These are phyloP conservation scores for Uria lomvia DNA, from an alignment of 2,113 vertebrate genomes.

Conservation along the genomic window DNA sequence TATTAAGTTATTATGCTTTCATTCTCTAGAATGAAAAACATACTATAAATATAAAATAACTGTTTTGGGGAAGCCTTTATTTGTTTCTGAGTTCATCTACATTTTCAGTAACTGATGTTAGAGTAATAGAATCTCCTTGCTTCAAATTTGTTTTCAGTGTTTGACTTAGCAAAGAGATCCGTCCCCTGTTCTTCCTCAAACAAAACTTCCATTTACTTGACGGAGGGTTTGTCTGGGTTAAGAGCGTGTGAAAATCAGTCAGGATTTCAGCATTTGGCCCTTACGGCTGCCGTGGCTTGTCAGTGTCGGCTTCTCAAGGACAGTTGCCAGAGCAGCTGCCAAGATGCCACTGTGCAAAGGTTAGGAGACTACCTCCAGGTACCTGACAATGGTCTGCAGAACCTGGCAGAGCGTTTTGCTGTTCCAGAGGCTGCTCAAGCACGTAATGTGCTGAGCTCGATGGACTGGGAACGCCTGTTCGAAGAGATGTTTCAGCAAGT, in stretches of 20 bases:
- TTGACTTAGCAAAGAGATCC: not conserved
- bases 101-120: not conserved
- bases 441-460: slow-evolving; percentile 13
- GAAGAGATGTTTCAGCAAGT: slow-evolving; percentile 50
- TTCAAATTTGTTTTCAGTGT: not conserved
- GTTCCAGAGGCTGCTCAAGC: slow-evolving; percentile 37
- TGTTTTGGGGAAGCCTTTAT: not conserved
- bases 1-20: not conserved
- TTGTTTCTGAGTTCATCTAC: not conserved
- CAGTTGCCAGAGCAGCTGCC: not conserved
- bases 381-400: slow-evolving; percentile 1
- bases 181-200: not conserved
- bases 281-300: not conserved
- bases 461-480: slow-evolving; percentile 30
- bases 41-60: not conserved
- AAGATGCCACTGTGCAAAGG: not conserved
- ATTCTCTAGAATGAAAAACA: not conserved
- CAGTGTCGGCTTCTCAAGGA: not conserved
- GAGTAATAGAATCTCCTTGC: not conserved
- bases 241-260: not conserved
- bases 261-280: not conserved
- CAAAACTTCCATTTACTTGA: not conserved
- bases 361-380: not conserved
- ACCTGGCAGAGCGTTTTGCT: slow-evolving; percentile 27
- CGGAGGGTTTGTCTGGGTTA: not conserved